phyloP scores from a whole-genome alignment of 2,888 invertebrate genomes.

The Spicauda simplicius region DNA sequence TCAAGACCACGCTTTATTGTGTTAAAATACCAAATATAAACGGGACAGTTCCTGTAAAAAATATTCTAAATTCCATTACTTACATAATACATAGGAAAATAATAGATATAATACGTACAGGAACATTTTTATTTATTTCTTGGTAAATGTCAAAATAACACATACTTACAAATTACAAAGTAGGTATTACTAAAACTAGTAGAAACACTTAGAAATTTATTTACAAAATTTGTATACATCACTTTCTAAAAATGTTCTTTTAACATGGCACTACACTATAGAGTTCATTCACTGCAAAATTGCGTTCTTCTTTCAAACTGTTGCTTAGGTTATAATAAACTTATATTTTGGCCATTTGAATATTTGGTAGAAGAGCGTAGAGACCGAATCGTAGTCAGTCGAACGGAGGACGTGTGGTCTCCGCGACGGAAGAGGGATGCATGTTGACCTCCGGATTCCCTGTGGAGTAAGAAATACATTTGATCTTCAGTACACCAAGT shows the following conservation, averaged over 20 bases:
- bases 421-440: conserved; percentile 72
- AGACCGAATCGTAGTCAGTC: conserved; percentile 71
- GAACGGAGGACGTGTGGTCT: conserved; percentile 72
- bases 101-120: no score
- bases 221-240: not conserved
- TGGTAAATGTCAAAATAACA: not conserved
- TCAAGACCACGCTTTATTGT: no score
- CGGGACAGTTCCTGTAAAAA: no score
- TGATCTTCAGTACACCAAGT: not conserved
- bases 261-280: not conserved
- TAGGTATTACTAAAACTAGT: not conserved
- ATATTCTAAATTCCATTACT: no score
- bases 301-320: not conserved
- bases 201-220: not conserved
- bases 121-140: not conserved
- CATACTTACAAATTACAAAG: not conserved
- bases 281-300: conserved; percentile 4
- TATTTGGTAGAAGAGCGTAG: conserved; percentile 71
- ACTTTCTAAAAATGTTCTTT: not conserved
- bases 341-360: conserved; percentile 71
- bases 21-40: no score
- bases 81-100: no score
- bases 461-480: conserved; percentile 43
- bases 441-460: conserved; percentile 73
- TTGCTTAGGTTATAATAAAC: conserved; percentile 65